Evolutionary conservation across 2,888 invertebrate genomes (phyloP).

Genomic region (Microplitis deprimator): DNA sequence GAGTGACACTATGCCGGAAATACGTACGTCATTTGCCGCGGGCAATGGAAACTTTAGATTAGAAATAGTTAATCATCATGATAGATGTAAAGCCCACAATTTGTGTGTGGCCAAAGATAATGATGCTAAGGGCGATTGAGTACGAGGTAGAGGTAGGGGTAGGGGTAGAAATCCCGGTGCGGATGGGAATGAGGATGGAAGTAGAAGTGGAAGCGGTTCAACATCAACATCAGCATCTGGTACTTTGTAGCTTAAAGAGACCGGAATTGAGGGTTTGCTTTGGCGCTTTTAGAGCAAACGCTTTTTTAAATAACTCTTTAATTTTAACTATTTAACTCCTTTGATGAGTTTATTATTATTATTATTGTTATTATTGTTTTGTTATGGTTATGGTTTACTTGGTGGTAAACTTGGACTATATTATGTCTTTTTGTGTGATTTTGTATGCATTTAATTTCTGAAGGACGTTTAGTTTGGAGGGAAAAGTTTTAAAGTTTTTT

Average conservation of each 20-base stretch:
- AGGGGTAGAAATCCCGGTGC: constrained; percentile 17
- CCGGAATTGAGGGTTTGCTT: constrained; percentile 9
- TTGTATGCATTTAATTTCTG: not conserved
- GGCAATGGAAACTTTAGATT: constrained; percentile 84
- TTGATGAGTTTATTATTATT: constrained; percentile 4
- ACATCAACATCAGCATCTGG: constrained; percentile 1
- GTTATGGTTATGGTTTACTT: not conserved
- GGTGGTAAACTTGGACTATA: constrained; percentile 2
- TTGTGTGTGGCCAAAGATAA: constrained; percentile 76
- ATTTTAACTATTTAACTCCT: not conserved
- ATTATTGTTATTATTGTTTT: not conserved
- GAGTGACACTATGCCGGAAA: constrained; percentile 80
- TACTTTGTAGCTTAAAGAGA: not conserved
- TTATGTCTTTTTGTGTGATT: too few species aligned
- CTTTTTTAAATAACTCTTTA: not conserved
- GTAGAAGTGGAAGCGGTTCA: not conserved
- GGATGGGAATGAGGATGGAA: constrained; percentile 27
- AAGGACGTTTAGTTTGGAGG: too few species aligned
- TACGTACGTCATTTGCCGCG: constrained; percentile 84
- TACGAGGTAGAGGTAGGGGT: constrained; percentile 31
- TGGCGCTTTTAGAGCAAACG: constrained; percentile 4
- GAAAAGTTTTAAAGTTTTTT: not conserved
- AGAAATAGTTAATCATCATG: constrained; percentile 85
- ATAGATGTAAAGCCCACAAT: constrained; percentile 84
- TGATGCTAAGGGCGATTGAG: constrained; percentile 54